Evolutionary conservation across 1,140 invertebrate species (phyloP).

Genomic region (Psix sp.): DNA sequence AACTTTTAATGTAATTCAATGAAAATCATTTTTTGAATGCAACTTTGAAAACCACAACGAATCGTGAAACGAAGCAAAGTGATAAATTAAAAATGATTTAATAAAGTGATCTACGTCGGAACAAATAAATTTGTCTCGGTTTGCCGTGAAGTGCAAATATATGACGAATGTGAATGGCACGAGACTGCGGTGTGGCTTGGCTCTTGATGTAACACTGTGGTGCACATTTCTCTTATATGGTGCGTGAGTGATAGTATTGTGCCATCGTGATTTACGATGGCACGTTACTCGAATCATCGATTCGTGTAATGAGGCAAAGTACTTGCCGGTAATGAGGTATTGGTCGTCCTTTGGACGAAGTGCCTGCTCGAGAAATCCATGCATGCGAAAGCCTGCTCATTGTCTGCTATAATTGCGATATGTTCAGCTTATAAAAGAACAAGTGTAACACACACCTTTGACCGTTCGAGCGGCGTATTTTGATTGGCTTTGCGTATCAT

Average conservation of each 20-base stretch:
- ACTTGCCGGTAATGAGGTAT: slow-evolving; percentile 62
- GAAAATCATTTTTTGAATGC: too few species aligned
- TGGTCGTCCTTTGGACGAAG: slow-evolving; percentile 45
- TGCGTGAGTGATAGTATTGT: slow-evolving; percentile 52
- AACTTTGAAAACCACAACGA: too few species aligned
- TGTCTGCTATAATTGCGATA: slow-evolving; percentile 51
- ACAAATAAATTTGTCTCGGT: slow-evolving; percentile 19
- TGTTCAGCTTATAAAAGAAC: slow-evolving; percentile 48
- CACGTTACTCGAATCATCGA: slow-evolving; percentile 65
- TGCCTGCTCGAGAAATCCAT: slow-evolving; percentile 43
- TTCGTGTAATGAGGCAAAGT: slow-evolving; percentile 67
- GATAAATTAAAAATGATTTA: background rate
- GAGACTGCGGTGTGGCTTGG: slow-evolving; percentile 17
- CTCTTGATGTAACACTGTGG: slow-evolving; percentile 9
- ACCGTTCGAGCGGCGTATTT: slow-evolving; percentile 51
- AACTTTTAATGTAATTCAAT: too few species aligned
- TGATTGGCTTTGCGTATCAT: slow-evolving; percentile 54
- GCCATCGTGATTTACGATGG: slow-evolving; percentile 62
- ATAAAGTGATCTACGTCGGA: background rate
- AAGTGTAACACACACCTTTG: slow-evolving; percentile 60
- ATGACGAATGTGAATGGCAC: slow-evolving; percentile 31
- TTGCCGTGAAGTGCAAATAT: slow-evolving; percentile 32
- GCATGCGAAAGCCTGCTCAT: slow-evolving; percentile 46
- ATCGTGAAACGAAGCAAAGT: too few species aligned
- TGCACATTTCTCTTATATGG: slow-evolving; percentile 24